Evolutionary conservation across 1,140 invertebrate genomes (phyloP).

Genomic region (Glomeris maerens): DNA sequence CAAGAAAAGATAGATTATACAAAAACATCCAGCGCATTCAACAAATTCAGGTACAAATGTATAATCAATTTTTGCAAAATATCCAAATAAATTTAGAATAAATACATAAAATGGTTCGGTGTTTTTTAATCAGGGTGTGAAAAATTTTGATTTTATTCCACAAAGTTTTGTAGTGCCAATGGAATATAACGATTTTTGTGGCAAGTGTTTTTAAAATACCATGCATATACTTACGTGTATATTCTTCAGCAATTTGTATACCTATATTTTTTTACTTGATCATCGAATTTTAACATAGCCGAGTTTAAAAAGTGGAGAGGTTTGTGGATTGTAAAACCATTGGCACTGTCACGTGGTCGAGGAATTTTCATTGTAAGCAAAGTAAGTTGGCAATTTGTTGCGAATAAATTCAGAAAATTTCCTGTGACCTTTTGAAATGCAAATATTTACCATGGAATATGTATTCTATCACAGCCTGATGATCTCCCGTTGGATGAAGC

Average conservation of each 20-base stretch:
- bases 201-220: slow-evolving; percentile 31
- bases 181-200: slow-evolving; percentile 45
- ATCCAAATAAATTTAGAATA: neutral
- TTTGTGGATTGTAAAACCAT: slow-evolving; percentile 89
- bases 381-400: too few relatives aligned
- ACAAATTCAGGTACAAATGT: slow-evolving; percentile 36
- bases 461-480: slow-evolving; percentile 50
- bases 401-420: too few relatives aligned
- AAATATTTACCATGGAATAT: slow-evolving; percentile 12
- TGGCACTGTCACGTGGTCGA: slow-evolving; percentile 73
- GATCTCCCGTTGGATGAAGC: slow-evolving; percentile 81
- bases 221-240: neutral
- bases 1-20: slow-evolving; percentile 81
- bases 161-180: slow-evolving; percentile 76
- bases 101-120: neutral
- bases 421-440: neutral
- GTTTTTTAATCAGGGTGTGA: slow-evolving; percentile 45
- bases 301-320: slow-evolving; percentile 28
- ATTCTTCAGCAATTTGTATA: too few relatives aligned
- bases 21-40: slow-evolving; percentile 93
- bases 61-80: neutral
- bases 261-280: too few relatives aligned
- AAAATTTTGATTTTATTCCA: slow-evolving; percentile 84
- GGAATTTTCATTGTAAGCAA: slow-evolving; percentile 64
- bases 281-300: neutral